A percentile compares a stretch with the other conserved stretches of the same genome.
Evolutionary conservation across 2,888 invertebrate genomes (phyloP).

Genomic region (Gymnosoma rotundatum): DNA sequence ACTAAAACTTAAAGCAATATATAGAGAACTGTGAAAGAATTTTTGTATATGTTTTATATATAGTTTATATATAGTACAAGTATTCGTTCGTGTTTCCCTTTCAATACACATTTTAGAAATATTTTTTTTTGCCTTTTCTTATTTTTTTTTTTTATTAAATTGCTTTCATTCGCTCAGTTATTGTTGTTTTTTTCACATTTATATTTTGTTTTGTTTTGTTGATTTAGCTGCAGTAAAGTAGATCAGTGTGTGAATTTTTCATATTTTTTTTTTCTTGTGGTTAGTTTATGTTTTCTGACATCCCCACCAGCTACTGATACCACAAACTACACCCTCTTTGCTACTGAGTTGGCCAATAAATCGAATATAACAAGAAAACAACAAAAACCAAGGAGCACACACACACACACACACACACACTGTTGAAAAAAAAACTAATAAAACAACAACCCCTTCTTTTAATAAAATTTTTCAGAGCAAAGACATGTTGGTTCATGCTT

Average conservation of each 20-base stretch:
- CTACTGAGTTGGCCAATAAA: slow-evolving; percentile 24
- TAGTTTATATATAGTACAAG: slow-evolving; percentile 3
- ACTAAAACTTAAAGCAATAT: neutral
- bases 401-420: too few species aligned
- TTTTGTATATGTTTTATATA: neutral
- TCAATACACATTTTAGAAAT: slow-evolving; percentile 14
- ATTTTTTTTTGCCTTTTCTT: neutral
- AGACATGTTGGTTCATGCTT: slow-evolving; percentile 37
- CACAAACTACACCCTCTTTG: slow-evolving; percentile 39
- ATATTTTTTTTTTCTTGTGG: slow-evolving; percentile 18
- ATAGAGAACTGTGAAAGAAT: slow-evolving; percentile 26
- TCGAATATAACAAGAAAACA: neutral
- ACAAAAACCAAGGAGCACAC: too few species aligned
- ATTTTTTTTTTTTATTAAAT: neutral
- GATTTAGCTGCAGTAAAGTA: slow-evolving; percentile 45
- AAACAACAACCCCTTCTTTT: slow-evolving; percentile 38
- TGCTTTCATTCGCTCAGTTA: slow-evolving; percentile 5
- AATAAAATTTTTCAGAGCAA: slow-evolving; percentile 1
- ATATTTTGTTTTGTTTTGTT: slow-evolving; percentile 9
- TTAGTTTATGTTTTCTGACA: slow-evolving; percentile 8
- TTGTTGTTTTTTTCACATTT: slow-evolving; percentile 21
- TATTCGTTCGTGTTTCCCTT: slow-evolving; percentile 46
- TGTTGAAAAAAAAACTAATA: neutral
- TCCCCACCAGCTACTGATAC: slow-evolving; percentile 23
- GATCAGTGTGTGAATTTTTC: slow-evolving; percentile 68